Percentiles rank a stretch among this genome's conserved stretches.
Conservation (phyloP, 2,888 invertebrate species). For the Acrobasis consociella region DNA sequence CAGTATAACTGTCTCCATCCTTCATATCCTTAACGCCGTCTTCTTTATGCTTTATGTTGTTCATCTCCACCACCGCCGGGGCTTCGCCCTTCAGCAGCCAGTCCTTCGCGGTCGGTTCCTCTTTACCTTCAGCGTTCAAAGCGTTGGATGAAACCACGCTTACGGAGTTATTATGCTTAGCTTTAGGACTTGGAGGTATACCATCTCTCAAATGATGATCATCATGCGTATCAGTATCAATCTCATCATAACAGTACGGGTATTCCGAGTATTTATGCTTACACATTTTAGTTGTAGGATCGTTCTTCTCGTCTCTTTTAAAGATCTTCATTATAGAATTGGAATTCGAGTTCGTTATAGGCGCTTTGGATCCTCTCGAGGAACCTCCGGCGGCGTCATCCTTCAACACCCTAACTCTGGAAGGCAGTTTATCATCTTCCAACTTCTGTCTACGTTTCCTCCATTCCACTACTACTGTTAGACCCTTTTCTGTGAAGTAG, state of each 20-base stretch:
- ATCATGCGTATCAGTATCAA: slow-evolving; percentile 88
- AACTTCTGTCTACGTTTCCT: slow-evolving; percentile 88
- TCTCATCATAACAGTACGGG: slow-evolving; percentile 94
- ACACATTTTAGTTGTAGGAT: slow-evolving; percentile 86
- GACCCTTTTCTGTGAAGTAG: slow-evolving; percentile 92
- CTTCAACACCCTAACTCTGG: slow-evolving; percentile 88
- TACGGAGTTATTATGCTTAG: slow-evolving; percentile 73
- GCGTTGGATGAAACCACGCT: slow-evolving; percentile 78
- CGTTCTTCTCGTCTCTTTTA: slow-evolving; percentile 67
- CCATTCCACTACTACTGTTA: slow-evolving; percentile 92
- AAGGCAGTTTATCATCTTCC: slow-evolving; percentile 85
- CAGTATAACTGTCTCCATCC: slow-evolving; percentile 88
- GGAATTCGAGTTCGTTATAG: slow-evolving; percentile 61
- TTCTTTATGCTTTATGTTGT: slow-evolving; percentile 75
- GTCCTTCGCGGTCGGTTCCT: slow-evolving; percentile 71
- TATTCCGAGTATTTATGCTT: slow-evolving; percentile 95
- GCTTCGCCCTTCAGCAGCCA: slow-evolving; percentile 70
- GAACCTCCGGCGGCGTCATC: slow-evolving; percentile 81
- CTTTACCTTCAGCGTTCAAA: slow-evolving; percentile 62
- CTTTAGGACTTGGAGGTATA: slow-evolving; percentile 69
- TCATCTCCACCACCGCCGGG: slow-evolving; percentile 72
- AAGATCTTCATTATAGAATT: slow-evolving; percentile 71
- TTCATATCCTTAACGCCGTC: slow-evolving; percentile 75
- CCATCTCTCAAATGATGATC: slow-evolving; percentile 81
- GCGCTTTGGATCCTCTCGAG: slow-evolving; percentile 63